These are phyloP conservation scores for Euproctis similis DNA, from an alignment of 2,888 invertebrate genomes.

Conservation along the genomic window DNA sequence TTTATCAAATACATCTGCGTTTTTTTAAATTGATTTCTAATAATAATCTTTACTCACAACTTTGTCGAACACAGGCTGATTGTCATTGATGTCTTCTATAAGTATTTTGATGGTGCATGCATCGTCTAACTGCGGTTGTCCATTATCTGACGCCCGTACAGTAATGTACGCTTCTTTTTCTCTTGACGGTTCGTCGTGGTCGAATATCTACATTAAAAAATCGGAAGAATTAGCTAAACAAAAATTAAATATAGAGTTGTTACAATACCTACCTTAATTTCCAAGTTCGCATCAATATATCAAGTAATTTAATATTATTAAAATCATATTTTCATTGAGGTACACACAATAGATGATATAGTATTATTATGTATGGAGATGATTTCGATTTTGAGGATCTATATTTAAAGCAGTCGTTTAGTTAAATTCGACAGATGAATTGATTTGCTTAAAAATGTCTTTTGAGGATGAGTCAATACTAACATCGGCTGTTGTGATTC, in stretches of 20 bases:
- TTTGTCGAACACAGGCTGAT: conserved; percentile 87
- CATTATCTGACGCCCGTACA: conserved; percentile 94
- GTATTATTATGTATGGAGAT: too few species aligned
- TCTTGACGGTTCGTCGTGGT: conserved; percentile 91
- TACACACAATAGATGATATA: too few species aligned
- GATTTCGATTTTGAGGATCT: too few species aligned
- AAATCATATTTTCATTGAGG: too few species aligned
- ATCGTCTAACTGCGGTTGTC: conserved; percentile 91
- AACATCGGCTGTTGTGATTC: conserved; percentile 82
- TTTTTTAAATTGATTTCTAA: background rate
- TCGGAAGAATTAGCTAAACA: conserved; percentile 4
- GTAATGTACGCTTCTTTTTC: conserved; percentile 90
- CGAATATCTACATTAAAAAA: conserved; percentile 78
- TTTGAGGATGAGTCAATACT: conserved; percentile 37
- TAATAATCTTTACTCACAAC: conserved; percentile 75
- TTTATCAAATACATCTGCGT: background rate
- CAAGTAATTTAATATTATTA: too few species aligned
- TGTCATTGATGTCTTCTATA: conserved; percentile 95
- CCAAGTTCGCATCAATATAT: background rate
- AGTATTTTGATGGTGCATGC: conserved; percentile 95
- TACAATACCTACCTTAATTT: background rate
- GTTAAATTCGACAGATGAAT: background rate
- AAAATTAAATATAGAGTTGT: too few species aligned
- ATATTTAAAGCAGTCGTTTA: too few species aligned
- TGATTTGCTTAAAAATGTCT: background rate